Evolutionary conservation across 1,140 invertebrate genomes (phyloP), one percentile per base, ranked within the genome.

Genomic region (Berghia stephanieae): DNA sequence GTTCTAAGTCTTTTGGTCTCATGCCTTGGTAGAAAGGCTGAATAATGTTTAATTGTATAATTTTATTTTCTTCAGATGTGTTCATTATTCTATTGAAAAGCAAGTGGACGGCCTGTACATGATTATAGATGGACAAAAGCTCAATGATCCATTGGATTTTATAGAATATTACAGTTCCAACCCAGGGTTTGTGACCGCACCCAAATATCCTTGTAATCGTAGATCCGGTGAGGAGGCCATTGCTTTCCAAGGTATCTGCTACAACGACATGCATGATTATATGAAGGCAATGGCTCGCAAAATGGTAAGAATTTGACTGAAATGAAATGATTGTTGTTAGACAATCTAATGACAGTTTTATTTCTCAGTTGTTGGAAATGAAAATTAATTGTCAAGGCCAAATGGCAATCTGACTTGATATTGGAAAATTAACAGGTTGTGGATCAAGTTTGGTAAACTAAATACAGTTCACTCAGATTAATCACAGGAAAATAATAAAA

Each of bases 211-310:
- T 13, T 90, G 90, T 78, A 81, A 85, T 27, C 80, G 90, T 57
- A 79, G 81, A 5, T 76, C 86, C n/a, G 82, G 84, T 34, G 84
- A 87, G 38, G 83, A 85, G 5, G 86, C 90, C 3, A 87, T 89
- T 49, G 87, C 88, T n/a, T 90, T 90, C 77, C 83, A 90, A 70
- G 90, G 90, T 10, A 86, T 91, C 60, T 88, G 89, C 1, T 87
- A 88, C 69, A 82, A 85, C n/a, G 85, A 90, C 46, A 82, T 91
- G 34, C 86, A 91, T 34, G 81, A 86, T 49, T 81, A 86, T 42
- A 82, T 91, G 52, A 66, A 89, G 18, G 75, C 79, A 27, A 88
- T 88, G 75, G 88, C 88, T 13, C 79, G 83, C 72, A 82, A 80
- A 78, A 84, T 86, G 46, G 79, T 80, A 55, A 76, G 71, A 42